Evolutionary conservation across 2,888 invertebrate genomes (phyloP).

Genomic region (Lasiommata megera): DNA sequence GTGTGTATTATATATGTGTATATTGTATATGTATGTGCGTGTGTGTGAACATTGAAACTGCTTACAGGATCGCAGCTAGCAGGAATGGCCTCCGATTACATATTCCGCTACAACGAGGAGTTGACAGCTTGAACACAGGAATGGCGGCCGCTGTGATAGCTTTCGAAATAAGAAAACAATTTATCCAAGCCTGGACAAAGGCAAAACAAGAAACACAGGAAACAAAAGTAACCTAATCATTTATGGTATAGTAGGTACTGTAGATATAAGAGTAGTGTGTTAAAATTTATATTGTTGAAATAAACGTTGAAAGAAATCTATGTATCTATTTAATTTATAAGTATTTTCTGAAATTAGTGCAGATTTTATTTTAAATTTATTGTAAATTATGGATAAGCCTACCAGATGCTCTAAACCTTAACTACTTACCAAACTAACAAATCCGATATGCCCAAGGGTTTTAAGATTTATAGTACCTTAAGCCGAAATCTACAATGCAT

Average conservation of each 20-base stretch:
- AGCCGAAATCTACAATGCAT: too few relatives aligned
- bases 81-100: constrained; percentile 85
- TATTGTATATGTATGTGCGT: background rate
- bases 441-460: too few relatives aligned
- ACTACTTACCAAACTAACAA: too few relatives aligned
- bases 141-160: constrained; percentile 91
- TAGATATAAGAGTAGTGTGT: background rate
- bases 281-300: background rate
- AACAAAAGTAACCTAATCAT: constrained; percentile 38
- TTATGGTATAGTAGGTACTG: background rate
- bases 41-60: background rate
- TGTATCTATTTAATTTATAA: background rate
- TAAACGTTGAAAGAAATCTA: background rate
- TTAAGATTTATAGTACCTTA: too few relatives aligned
- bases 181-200: constrained; percentile 58
- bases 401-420: too few relatives aligned
- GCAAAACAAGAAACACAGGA: constrained; percentile 45
- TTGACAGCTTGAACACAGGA: constrained; percentile 93
- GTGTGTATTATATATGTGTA: too few relatives aligned
- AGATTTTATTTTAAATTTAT: background rate
- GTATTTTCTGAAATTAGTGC: background rate
- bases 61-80: constrained; percentile 77
- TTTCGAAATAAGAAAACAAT: constrained; percentile 90
- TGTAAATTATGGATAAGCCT: too few relatives aligned
- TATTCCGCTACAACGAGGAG: constrained; percentile 88